Conservation (phyloP, 2,113 vertebrate species). For the Taurulus bubalis region DNA sequence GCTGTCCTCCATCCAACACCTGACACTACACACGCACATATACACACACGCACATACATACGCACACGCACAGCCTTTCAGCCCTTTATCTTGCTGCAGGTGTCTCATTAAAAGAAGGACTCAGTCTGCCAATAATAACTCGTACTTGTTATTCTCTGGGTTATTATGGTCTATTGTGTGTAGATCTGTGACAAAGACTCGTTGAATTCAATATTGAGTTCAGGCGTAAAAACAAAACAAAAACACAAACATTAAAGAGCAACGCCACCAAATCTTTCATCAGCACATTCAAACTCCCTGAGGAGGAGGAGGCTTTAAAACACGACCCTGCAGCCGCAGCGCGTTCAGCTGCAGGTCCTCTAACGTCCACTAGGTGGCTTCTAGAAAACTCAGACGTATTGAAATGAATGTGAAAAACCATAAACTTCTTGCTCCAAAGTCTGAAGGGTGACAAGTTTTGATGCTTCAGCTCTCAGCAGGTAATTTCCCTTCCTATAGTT, state of each 20-base stretch:
- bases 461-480: neutral
- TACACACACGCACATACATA: neutral
- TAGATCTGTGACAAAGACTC: constrained; percentile 28
- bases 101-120: constrained; percentile 37
- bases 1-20: constrained; percentile 33
- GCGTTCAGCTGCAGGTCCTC: neutral
- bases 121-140: constrained; percentile 29
- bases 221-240: neutral
- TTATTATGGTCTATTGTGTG: constrained; percentile 20
- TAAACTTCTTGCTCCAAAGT: neutral
- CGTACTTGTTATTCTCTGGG: constrained; percentile 21
- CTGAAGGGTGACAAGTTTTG: neutral
- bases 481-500: neutral
- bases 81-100: constrained; percentile 43
- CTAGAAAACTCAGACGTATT: neutral
- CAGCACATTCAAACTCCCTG: neutral
- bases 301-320: neutral
- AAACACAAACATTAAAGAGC: neutral
- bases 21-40: neutral
- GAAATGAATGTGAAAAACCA: neutral
- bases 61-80: constrained; percentile 9
- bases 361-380: neutral
- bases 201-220: constrained; percentile 13
- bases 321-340: neutral
- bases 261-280: neutral